Base-by-base conservation (phyloP, 2,888 invertebrate species). In the Malthinus flaveolus region DNA sequence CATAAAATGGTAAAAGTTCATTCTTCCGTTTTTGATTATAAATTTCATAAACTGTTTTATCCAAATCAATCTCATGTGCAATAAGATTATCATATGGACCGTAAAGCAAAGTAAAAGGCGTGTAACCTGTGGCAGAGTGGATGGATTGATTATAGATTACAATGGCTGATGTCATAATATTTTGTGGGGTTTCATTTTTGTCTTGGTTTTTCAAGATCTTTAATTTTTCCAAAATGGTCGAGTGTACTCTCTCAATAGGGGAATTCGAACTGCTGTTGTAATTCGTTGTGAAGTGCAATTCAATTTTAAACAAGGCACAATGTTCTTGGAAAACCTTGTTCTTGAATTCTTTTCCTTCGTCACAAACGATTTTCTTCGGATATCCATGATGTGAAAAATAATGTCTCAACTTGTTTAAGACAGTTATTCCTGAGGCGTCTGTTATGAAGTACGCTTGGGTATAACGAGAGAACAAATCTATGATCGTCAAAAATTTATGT, bases 61-160 rank as follows among this genome's bases (percentile, higher is more conserved):
- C 48, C 47, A 65, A 39, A 31, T 66, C 58, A 12, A 67, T 49
- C 58, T 63, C 64, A 39, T 66, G 64, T 9, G 62, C 53, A 32
- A 64, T 64, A 32, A 66, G 46, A 49, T 66, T 61, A 10, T 65
- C 62, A 44, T 64, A 62, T 1, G 66, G 66, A 8, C 65, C 64
- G 32, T 66, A 66, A 23, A 65, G 23, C n/a, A n/a, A n/a, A n/a
- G n/a, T n/a, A n/a, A n/a, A n/a, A n/a, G n/a, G n/a, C n/a, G n/a
- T n/a, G n/a, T 50, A 65, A 13, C 61, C 59, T 3, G 61, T 64
- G 7, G 37, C 15, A 7, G 59, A 60, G 31, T 60, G 60, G n/a
- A 55, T 32, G 7, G 54, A 45, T 51, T 59, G 51, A 35, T 59
- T 59, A 13, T 59, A 59, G 8, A 23, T 56, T 1, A 45, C 32